Conservation (phyloP, 2,888 invertebrate genomes). For the Limnephilus rhombicus region DNA sequence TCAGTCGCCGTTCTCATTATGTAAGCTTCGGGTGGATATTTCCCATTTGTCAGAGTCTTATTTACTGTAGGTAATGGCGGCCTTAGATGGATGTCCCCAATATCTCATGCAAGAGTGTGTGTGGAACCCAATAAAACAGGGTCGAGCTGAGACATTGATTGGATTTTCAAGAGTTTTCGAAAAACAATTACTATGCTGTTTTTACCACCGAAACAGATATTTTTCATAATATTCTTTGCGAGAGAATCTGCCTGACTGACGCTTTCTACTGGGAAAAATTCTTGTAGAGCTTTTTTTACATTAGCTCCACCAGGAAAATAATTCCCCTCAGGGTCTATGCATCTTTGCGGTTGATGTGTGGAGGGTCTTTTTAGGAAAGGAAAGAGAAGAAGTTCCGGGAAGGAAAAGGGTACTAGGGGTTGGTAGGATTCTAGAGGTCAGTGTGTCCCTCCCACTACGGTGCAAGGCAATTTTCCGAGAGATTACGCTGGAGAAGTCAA, state of each 20-base stretch:
- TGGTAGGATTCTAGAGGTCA: no score
- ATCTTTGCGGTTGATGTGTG: no score
- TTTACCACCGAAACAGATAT: neutral
- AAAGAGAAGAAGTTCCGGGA: no score
- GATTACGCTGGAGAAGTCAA: no score
- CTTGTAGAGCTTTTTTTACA: no score
- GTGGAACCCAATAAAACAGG: neutral
- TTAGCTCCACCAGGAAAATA: no score
- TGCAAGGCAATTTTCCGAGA: no score
- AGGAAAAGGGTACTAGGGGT: no score
- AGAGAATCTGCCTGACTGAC: neutral
- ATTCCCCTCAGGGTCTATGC: no score
- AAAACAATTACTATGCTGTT: neutral
- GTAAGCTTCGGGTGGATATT: conserved; percentile 6
- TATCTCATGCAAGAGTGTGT: neutral
- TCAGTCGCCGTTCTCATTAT: conserved; percentile 4
- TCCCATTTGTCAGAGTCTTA: neutral
- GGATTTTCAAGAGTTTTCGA: neutral
- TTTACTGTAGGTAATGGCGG: conserved; percentile 9
- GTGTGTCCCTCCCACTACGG: no score
- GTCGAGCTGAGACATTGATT: neutral
- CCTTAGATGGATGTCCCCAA: conserved; percentile 8
- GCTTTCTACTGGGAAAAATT: no score
- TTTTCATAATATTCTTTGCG: neutral
- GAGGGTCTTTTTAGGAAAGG: no score